phyloP scores from a whole-genome alignment of 2,113 vertebrate genomes.

The Calidris pygmaea region DNA sequence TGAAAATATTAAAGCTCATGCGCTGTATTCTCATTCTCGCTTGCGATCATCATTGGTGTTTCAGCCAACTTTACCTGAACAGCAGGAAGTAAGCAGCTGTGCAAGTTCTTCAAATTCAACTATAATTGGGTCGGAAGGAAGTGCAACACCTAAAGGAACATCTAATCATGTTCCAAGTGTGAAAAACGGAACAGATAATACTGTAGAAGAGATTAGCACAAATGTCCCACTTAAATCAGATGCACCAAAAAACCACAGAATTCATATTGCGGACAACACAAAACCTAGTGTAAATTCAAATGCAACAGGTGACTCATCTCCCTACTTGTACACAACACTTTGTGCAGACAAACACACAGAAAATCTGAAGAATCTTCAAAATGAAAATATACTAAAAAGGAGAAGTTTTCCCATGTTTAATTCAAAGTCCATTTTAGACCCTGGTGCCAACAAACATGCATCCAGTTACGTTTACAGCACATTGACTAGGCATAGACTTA shows the following conservation, averaged over 20 bases:
- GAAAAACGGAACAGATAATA: background rate
- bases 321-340: slow-evolving; percentile 73
- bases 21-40: slow-evolving; percentile 77
- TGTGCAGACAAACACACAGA: slow-evolving; percentile 67
- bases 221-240: slow-evolving; percentile 21
- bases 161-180: slow-evolving; percentile 48
- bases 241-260: slow-evolving; percentile 62
- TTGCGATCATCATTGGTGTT: slow-evolving; percentile 86
- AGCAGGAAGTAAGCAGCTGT: slow-evolving; percentile 83
- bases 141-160: slow-evolving; percentile 63
- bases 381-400: slow-evolving; percentile 82
- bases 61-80: slow-evolving; percentile 85
- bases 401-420: slow-evolving; percentile 87
- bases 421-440: slow-evolving; percentile 77
- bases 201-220: slow-evolving; percentile 10
- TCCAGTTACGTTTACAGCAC: slow-evolving; percentile 80
- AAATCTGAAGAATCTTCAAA: slow-evolving; percentile 70
- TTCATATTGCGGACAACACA: slow-evolving; percentile 70
- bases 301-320: slow-evolving; percentile 51
- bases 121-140: slow-evolving; percentile 77
- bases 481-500: slow-evolving; percentile 72
- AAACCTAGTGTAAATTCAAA: slow-evolving; percentile 48
- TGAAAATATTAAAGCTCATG: slow-evolving; percentile 77
- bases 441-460: slow-evolving; percentile 62
- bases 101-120: slow-evolving; percentile 80